phyloP scores from a whole-genome alignment of 2,888 invertebrate genomes.

The Chymomyza amoena region DNA sequence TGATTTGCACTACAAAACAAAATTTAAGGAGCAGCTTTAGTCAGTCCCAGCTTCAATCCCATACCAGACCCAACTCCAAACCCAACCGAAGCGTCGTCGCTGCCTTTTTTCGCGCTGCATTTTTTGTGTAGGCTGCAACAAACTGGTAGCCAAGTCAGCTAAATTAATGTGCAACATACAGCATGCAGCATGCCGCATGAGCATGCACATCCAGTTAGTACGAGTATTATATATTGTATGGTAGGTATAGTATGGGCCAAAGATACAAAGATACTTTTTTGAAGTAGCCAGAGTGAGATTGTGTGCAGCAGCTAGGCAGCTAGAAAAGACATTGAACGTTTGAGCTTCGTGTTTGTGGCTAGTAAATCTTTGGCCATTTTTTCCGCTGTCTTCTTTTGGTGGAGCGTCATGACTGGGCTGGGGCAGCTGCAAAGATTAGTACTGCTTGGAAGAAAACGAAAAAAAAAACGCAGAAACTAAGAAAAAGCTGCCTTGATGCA shows the following conservation, averaged over 20 bases:
- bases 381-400: neutral
- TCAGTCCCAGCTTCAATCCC: neutral
- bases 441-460: neutral
- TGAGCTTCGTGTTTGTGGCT: constrained; percentile 48
- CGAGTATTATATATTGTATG: neutral
- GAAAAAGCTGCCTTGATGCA: neutral
- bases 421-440: neutral
- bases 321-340: neutral
- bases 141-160: constrained; percentile 47
- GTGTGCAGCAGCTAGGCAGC: neutral
- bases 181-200: constrained; percentile 2
- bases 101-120: constrained; percentile 72
- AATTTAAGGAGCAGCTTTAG: constrained; percentile 63
- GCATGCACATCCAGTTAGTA: neutral
- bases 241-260: neutral
- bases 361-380: constrained; percentile 52
- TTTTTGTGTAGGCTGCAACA: constrained; percentile 62
- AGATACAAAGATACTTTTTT: neutral
- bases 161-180: constrained; percentile 50
- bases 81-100: too few species aligned
- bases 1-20: constrained; percentile 68
- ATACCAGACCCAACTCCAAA: neutral
- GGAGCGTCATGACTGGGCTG: neutral
- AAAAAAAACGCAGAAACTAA: constrained; percentile 2
- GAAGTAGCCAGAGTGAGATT: neutral